Percentiles rank a stretch among this genome's conserved stretches.
Evolutionary conservation across 1,140 invertebrate genomes (phyloP).

Genomic region (Drosophila subpulchrella): DNA sequence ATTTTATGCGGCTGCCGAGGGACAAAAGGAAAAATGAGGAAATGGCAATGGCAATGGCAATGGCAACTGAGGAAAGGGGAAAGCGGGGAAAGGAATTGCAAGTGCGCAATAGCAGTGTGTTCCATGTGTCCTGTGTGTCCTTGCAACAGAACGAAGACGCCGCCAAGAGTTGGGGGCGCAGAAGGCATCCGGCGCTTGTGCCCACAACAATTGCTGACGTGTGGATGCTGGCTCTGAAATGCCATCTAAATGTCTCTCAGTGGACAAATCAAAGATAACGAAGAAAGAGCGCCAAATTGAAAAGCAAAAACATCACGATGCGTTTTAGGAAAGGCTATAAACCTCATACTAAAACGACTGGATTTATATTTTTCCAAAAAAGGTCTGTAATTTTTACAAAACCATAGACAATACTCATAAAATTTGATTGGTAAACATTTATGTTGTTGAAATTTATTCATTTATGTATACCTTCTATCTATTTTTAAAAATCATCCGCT

Average conservation of each 20-base stretch:
- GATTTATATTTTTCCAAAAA: no score
- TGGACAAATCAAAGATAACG: constrained; percentile 79
- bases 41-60: neutral
- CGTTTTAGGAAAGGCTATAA: neutral
- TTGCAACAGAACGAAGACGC: constrained; percentile 42
- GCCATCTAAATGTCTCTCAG: constrained; percentile 76
- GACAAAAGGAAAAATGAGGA: constrained; percentile 11
- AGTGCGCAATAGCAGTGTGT: constrained; percentile 26
- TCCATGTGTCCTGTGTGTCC: constrained; percentile 38
- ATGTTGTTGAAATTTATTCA: no score
- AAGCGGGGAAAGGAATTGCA: constrained; percentile 13
- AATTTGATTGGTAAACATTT: no score
- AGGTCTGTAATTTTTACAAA: no score
- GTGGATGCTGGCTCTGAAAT: constrained; percentile 36
- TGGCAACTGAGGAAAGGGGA: neutral
- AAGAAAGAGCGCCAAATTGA: constrained; percentile 57
- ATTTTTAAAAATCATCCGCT: no score
- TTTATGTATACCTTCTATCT: no score
- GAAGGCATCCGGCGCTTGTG: constrained; percentile 57
- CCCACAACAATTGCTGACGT: constrained; percentile 18
- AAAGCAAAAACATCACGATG: constrained; percentile 12
- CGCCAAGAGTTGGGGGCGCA: constrained; percentile 9
- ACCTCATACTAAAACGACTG: neutral
- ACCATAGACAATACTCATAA: no score
- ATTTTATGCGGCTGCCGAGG: constrained; percentile 41